Percentiles rank a stretch among this genome's conserved stretches.
Conservation (phyloP, 2,797 vertebrate genomes). For the Carapus acus region DNA sequence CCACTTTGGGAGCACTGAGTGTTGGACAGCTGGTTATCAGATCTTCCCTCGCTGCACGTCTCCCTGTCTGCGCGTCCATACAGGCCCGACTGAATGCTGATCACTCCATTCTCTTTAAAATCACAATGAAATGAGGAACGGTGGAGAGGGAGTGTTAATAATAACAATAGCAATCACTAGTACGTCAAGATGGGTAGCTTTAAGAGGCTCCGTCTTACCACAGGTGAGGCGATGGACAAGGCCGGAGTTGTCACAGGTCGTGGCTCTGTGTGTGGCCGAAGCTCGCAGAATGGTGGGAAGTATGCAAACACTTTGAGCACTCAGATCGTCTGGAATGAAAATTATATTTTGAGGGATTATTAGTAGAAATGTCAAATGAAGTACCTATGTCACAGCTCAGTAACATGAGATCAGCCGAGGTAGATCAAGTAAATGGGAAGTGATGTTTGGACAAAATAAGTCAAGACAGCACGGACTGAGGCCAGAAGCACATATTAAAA, state of each 20-base stretch:
- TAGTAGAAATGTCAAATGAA: no score
- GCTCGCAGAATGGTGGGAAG: background rate
- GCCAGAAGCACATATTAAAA: no score
- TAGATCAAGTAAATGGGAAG: no score
- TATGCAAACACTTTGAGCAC: background rate
- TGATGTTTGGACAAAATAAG: no score
- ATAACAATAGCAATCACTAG: no score
- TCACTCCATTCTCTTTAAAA: conserved; percentile 42
- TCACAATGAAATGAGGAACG: background rate
- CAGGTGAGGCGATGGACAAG: conserved; percentile 47
- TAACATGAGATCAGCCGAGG: no score
- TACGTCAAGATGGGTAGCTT: background rate
- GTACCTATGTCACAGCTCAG: no score
- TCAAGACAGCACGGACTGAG: no score
- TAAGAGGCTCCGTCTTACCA: conserved; percentile 34
- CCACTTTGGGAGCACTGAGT: conserved; percentile 1
- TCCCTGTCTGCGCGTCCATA: conserved; percentile 40
- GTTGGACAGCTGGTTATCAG: background rate
- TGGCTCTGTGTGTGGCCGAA: conserved; percentile 12
- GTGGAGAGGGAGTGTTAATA: background rate
- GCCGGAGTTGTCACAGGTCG: conserved; percentile 28
- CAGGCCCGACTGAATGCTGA: conserved; percentile 33
- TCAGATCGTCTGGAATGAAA: background rate
- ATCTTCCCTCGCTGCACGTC: conserved; percentile 34
- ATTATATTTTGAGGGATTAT: no score